A percentile compares a stretch with the other conserved stretches of the same genome.
phyloP scores from a whole-genome alignment of 2,113 vertebrate genomes.

The Anser brachyrhynchus region DNA sequence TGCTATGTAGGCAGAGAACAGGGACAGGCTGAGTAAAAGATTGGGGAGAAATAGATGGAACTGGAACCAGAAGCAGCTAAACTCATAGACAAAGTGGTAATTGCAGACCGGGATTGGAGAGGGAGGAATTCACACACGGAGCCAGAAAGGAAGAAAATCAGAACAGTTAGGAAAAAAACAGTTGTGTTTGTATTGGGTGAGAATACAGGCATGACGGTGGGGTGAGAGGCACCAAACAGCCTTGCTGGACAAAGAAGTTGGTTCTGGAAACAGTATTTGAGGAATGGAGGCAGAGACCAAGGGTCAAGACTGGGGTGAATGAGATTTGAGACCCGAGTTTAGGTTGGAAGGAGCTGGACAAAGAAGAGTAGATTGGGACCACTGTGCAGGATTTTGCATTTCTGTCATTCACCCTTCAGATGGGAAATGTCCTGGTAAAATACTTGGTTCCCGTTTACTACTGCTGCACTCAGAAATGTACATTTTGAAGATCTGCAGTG shows the following conservation, averaged over 20 bases:
- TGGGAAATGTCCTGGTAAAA: background rate
- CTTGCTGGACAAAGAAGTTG: background rate
- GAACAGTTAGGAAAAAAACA: background rate
- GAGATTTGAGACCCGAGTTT: background rate
- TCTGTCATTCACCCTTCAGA: background rate
- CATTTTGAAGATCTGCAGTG: background rate
- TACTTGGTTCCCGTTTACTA: background rate
- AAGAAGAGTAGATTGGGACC: background rate
- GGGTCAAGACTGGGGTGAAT: background rate
- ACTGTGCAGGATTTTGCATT: background rate
- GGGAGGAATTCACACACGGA: background rate
- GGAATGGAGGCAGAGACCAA: background rate
- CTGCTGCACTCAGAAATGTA: background rate
- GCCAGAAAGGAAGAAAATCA: background rate
- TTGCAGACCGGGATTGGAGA: background rate
- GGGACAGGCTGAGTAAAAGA: background rate
- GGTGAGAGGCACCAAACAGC: background rate
- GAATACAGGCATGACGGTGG: background rate
- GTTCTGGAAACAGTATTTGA: background rate
- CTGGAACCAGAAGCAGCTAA: background rate
- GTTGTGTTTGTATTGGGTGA: background rate
- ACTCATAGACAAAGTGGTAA: background rate
- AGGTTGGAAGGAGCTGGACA: background rate
- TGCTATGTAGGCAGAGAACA: background rate
- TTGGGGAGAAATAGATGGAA: background rate